These are phyloP conservation scores for Brachionus angularis DNA, from an alignment of 1,140 invertebrate species.

Conservation along the genomic window DNA sequence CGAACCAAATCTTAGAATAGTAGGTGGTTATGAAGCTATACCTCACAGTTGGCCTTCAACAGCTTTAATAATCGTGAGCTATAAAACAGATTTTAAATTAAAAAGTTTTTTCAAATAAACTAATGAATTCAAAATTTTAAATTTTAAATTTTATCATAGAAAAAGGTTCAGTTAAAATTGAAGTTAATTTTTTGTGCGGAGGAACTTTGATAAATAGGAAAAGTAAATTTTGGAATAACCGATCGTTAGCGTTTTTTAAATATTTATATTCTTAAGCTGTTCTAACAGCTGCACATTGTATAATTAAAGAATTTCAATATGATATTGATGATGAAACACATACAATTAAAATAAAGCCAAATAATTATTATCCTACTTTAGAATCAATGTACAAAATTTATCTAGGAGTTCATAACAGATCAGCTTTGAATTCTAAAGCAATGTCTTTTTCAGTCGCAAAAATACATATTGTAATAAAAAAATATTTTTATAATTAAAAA, in stretches of 20 bases:
- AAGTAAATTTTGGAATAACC: neutral
- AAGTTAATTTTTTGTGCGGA: conserved; percentile 24
- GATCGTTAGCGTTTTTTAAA: neutral
- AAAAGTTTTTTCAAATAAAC: neutral
- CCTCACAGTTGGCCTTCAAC: conserved; percentile 27
- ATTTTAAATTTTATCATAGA: neutral
- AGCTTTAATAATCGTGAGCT: neutral
- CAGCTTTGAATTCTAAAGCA: neutral
- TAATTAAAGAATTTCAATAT: conserved; percentile 35
- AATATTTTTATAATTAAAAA: neutral
- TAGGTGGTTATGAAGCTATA: conserved; percentile 28
- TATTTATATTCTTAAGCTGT: neutral
- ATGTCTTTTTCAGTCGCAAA: neutral
- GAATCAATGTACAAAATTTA: conserved; percentile 23
- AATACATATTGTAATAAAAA: neutral
- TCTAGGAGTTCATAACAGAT: conserved; percentile 31
- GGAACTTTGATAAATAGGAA: conserved; percentile 39
- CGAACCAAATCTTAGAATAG: conserved; percentile 13
- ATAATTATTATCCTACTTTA: neutral
- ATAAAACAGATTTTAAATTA: conserved; percentile 6
- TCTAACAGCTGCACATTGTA: conserved; percentile 40
- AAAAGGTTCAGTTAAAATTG: neutral
- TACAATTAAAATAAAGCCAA: neutral
- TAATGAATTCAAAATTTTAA: neutral
- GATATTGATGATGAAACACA: neutral